A percentile compares a stretch with the other conserved stretches of the same genome.
phyloP scores from a whole-genome alignment of 1,140 invertebrate genomes.

The Bombus cullumanus region DNA sequence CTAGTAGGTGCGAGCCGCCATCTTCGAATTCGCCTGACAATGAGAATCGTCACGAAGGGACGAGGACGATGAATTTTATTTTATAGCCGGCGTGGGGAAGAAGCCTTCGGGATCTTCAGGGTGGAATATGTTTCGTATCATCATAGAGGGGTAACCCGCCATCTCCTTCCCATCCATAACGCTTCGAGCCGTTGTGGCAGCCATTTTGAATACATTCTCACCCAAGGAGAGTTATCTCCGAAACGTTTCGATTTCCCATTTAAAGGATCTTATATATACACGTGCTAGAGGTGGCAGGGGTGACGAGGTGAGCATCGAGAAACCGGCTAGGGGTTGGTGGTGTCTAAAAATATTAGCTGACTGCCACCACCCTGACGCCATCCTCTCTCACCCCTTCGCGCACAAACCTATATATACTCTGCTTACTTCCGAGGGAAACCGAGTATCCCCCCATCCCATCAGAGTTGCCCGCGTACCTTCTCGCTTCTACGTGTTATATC shows the following conservation, averaged over 20 bases:
- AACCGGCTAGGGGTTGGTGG: constrained; percentile 58
- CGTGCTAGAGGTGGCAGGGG: constrained; percentile 49
- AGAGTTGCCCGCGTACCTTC: constrained; percentile 4
- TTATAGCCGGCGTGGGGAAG: constrained; percentile 76
- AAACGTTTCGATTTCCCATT: constrained; percentile 83
- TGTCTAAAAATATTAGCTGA: constrained; percentile 79
- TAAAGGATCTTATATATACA: constrained; percentile 81
- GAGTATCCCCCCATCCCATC: constrained; percentile 23
- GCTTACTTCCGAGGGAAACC: constrained; percentile 35
- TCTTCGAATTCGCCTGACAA: constrained; percentile 57
- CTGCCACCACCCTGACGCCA: constrained; percentile 53
- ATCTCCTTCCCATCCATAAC: constrained; percentile 79
- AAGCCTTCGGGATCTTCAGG: constrained; percentile 74
- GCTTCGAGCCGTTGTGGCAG: constrained; percentile 67
- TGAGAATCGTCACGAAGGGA: constrained; percentile 63
- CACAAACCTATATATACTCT: neutral
- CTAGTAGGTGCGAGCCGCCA: constrained; percentile 48
- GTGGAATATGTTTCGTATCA: constrained; percentile 84
- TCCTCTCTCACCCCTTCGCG: constrained; percentile 25
- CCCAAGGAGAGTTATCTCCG: constrained; percentile 82
- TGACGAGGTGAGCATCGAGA: constrained; percentile 61
- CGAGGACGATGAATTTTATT: constrained; percentile 82
- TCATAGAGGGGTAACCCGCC: constrained; percentile 79
- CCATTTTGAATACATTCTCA: constrained; percentile 84
- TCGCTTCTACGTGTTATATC: constrained; percentile 14